Evolutionary conservation across 1,140 invertebrate genomes (phyloP).

Genomic region (Leptinotarsa texana): DNA sequence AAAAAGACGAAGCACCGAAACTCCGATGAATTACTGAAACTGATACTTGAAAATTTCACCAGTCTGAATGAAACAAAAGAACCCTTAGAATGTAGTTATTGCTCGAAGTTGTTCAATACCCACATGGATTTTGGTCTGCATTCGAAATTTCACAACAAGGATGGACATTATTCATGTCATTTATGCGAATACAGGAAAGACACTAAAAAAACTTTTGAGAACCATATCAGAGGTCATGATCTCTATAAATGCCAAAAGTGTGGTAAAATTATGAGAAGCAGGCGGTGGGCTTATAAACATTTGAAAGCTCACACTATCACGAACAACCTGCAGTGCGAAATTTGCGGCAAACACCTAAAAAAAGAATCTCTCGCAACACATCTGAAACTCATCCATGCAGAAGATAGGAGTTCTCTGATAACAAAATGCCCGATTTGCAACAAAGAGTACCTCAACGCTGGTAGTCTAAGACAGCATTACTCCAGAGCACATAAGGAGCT

Average conservation of each 20-base stretch:
- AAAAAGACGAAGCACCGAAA: neutral
- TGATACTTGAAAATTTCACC: neutral
- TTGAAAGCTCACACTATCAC: conserved; percentile 22
- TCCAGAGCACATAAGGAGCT: conserved; percentile 40
- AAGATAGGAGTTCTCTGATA: neutral
- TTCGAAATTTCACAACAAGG: conserved; percentile 57
- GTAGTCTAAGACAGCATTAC: neutral
- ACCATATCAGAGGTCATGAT: conserved; percentile 78
- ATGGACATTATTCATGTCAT: conserved; percentile 63
- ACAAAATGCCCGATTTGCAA: neutral
- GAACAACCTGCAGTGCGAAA: conserved; percentile 20
- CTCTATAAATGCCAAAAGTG: conserved; percentile 80
- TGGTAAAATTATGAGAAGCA: conserved; percentile 73
- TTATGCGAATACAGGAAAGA: conserved; percentile 63
- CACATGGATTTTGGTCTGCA: conserved; percentile 11
- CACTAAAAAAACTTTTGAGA: conserved; percentile 65
- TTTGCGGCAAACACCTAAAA: conserved; percentile 51
- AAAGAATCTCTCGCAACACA: conserved; percentile 1
- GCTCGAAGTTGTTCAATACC: neutral
- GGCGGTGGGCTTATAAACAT: conserved; percentile 44
- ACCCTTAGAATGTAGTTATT: neutral
- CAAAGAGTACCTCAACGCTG: neutral
- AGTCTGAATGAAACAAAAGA: neutral
- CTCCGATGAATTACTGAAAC: neutral
- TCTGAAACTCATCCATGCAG: neutral